Base-by-base conservation (phyloP, 2,113 vertebrate genomes). In the Corythoichthys haematopterus region DNA sequence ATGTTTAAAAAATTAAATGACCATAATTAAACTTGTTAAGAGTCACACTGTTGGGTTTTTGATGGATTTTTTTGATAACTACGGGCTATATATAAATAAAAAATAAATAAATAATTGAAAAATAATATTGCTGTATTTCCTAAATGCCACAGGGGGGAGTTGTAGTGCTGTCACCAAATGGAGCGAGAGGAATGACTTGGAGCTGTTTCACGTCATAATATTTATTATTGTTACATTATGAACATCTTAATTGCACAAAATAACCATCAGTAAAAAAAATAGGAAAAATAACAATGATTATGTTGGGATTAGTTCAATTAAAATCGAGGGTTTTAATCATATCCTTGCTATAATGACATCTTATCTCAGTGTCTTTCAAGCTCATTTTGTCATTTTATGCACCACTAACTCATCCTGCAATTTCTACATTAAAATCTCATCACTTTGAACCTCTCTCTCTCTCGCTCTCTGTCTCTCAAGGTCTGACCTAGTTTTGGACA, bases 401-500 rank as follows among this genome's bases (percentile, higher is more conserved):
- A 63, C 51, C 67, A 37, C 68, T 40, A 69, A 36, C 40, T 80
- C 68, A 45, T 61, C 51, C 16, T 62, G 16, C 64, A 63, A 59
- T 69, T 52, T 65, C 48, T 43, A 4, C 37, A 77, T 68, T 61
- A 69, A 66, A 58, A 73, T 70, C 69, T 55, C 66, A 59, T 75
- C 36, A 76, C 37, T 55, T 10, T 70, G 13, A 14, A 3, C 55
- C 43, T 45, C 35, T 40, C 53, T 68, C 48, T 57, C 68, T 56
- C 38, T 0, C 55, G 70, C 50, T 53, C 74, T 65, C 75, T 64
- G 69, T 80, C 74, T 74, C 73, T 68, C 74, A 60, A 66, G 75
- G 79, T 79, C 80, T 87, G 87, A 88, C 87, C 84, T 87, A 88
- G 73, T 75, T 88, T 83, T 81, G 79, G 83, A 81, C 73, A 72